Evolutionary conservation across 2,113 vertebrate species (phyloP), one percentile per base, ranked within the genome.

Genomic region (Marmota flaviventris): DNA sequence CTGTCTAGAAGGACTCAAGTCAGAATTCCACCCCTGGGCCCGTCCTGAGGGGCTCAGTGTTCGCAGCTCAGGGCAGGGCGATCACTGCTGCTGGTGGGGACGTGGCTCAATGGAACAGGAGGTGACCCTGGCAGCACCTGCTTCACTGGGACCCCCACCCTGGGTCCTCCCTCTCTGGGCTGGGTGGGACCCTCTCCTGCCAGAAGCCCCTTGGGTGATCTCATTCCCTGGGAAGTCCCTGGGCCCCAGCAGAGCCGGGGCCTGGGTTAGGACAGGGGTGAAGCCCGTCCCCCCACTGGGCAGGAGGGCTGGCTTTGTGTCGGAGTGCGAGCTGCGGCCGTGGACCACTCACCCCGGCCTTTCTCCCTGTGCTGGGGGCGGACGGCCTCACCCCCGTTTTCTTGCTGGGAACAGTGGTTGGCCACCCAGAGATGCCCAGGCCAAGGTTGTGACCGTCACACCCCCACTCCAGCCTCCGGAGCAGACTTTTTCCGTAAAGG

Each of bases 241-340:
- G 51, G n/a, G 29, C 29, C 48, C 2, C 10, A 14, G 45, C 16
- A 39, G 25, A 90, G 37, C 14, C 16, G 1, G 45, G 45, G 45
- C 45, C 45, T 9, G 45, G 42, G 42, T 45, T 45, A 45, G 48
- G 39, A 29, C 20, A 4, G 14, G 42, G 32, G 22, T 16, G n/a
- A 34, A 70, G 7, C 29, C 3, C 32, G 8, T 13, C 53, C 1
- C 0, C 7, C 22, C 48, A 10, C 48, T 0, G 48, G 48, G 48
- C 48, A 51, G 48, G 48, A 13, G 48, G 34, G 67, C 22, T 32
- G 32, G 32, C 45, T 45, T 45, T 45, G 45, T 45, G 45, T 45
- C 8, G 45, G 45, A 45, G 45, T 45, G 29, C 2, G 34, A 51
- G 63, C 56, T 16, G 17, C 5, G 53, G 53, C 51, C 51, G 2